phyloP scores from a whole-genome alignment of 2,888 invertebrate species.

The Branchipolynoe longqiensis region DNA sequence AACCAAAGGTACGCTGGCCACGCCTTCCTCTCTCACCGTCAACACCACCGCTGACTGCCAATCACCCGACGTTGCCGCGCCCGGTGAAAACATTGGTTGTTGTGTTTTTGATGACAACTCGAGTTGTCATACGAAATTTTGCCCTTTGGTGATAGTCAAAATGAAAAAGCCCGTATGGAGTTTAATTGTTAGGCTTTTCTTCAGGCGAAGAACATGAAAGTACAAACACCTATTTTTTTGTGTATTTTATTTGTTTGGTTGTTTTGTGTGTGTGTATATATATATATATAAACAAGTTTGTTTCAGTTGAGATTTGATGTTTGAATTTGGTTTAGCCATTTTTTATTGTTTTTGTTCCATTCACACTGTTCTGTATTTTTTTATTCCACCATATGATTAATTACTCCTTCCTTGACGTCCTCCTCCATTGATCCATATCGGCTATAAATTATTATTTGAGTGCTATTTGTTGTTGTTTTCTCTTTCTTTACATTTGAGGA shows the following conservation, averaged over 20 bases:
- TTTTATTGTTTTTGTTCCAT: background rate
- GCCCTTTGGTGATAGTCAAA: slow-evolving; percentile 56
- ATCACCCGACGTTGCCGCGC: background rate
- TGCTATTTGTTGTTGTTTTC: background rate
- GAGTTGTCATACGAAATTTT: slow-evolving; percentile 56
- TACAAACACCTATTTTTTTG: slow-evolving; percentile 7
- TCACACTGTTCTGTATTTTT: background rate
- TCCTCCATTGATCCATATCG: background rate
- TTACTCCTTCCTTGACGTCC: background rate
- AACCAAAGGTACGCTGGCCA: slow-evolving; percentile 59
- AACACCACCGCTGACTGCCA: slow-evolving; percentile 48
- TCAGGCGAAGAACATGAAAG: slow-evolving; percentile 43
- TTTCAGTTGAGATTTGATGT: no score
- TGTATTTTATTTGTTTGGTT: background rate
- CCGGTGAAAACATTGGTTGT: slow-evolving; percentile 54
- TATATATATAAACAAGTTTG: no score
- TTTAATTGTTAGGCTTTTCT: slow-evolving; percentile 50
- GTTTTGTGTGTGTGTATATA: no score
- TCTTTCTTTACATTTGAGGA: background rate
- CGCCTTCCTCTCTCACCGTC: slow-evolving; percentile 47
- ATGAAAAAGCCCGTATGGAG: slow-evolving; percentile 55
- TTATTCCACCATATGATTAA: background rate
- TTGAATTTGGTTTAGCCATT: background rate
- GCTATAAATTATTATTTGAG: background rate
- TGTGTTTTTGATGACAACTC: slow-evolving; percentile 54